Evolutionary conservation across 2,113 vertebrate genomes (phyloP), one percentile per base, ranked within the genome.

Genomic region (Notarius quadriscutis): DNA sequence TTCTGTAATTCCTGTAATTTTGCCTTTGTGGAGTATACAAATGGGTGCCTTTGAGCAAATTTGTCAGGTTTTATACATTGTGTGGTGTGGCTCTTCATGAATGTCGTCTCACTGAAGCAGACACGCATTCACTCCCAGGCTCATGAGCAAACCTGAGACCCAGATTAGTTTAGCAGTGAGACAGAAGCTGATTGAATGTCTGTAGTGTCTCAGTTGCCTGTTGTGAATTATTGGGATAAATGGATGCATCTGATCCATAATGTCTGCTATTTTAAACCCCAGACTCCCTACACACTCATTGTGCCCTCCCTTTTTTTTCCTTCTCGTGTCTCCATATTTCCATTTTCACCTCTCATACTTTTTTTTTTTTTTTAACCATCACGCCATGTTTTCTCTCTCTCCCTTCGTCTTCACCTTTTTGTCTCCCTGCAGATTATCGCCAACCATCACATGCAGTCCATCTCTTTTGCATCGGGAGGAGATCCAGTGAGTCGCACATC

Each of bases 401-500:
- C 78, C 69, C 67, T 81, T 69, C 53, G 58, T 87, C 86, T 86
- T 12, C 65, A 63, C 51, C 51, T 86, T 58, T 65, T 57, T 88
- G 85, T 88, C 25, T 84, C 63, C 62, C 50, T 87, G 92, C 95
- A 99, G 98, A 99, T 98, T 91, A 99, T 99, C 94, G 98, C 98
- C 87, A 99, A 99, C 91, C 98, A 99, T 94, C 98, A 99, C 88
- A 99, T 99, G 98, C 97, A 99, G 92, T 99, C 98, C 82, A 99
- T 99, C 94, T 99, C 98, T 90, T 99, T 99, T 91, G 98, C 98
- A 9, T 99, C 98, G 22, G 98, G 98, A 79, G 97, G 98, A 91
- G 97, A 99, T 91, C 97, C 97, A 93, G 98, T 99, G 96, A 99
- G 97, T 93, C 84, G 55, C 88, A 75, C 22, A 67, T 27, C 10